Evolutionary conservation across 1,140 invertebrate genomes (phyloP).

Genomic region (Leptopilina boulardi): DNA sequence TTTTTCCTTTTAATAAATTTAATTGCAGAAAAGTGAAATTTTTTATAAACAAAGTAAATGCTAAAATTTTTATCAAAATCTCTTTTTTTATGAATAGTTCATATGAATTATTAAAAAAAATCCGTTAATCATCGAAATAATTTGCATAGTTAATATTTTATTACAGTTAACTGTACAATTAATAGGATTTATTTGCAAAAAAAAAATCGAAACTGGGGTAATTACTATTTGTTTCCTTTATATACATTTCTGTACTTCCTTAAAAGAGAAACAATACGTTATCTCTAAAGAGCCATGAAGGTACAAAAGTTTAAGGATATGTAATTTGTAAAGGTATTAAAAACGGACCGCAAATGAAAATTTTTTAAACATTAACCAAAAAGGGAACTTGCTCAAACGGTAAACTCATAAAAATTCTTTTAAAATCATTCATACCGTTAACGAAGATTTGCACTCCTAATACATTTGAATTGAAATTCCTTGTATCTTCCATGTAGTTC

Average conservation of each 20-base stretch:
- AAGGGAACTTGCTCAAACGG: conserved; percentile 10
- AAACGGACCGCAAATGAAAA: conserved; percentile 1
- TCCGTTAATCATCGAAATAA: neutral
- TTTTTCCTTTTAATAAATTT: too few relatives aligned
- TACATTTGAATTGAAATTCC: neutral
- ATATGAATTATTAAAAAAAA: too few relatives aligned
- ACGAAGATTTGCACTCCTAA: conserved; percentile 22
- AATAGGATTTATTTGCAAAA: conserved; percentile 5
- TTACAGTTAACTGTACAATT: neutral
- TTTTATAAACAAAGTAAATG: too few relatives aligned
- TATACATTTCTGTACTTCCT: neutral
- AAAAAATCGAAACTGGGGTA: neutral
- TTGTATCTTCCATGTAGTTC: neutral
- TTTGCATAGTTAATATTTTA: neutral
- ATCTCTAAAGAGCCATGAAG: conserved; percentile 4
- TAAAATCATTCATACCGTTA: conserved; percentile 27
- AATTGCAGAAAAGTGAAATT: too few relatives aligned
- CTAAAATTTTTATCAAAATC: too few relatives aligned
- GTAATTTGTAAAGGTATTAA: conserved; percentile 32
- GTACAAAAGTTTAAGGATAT: conserved; percentile 17
- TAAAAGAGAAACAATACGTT: conserved; percentile 22
- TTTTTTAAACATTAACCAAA: conserved; percentile 15
- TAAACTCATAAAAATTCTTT: conserved; percentile 19
- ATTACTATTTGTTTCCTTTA: conserved; percentile 18
- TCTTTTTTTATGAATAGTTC: too few relatives aligned